phyloP scores from a whole-genome alignment of 1,140 invertebrate species.

The Mercenaria mercenaria region DNA sequence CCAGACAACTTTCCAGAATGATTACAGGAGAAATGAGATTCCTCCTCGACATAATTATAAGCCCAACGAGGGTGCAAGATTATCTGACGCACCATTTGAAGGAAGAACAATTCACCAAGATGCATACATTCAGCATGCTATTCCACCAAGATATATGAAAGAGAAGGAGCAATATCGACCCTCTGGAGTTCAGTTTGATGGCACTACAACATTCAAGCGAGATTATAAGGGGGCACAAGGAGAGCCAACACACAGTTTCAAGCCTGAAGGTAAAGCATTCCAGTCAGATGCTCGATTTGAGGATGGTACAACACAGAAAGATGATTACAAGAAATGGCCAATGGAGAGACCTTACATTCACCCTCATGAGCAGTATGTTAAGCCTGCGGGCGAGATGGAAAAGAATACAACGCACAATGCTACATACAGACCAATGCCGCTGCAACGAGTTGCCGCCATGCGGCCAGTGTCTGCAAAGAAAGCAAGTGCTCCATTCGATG shows the following conservation, averaged over 20 bases:
- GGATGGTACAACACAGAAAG: conserved; percentile 83
- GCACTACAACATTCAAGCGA: conserved; percentile 82
- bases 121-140: conserved; percentile 83
- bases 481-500: conserved; percentile 82
- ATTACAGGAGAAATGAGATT: conserved; percentile 81
- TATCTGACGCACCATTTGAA: conserved; percentile 84
- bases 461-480: conserved; percentile 76
- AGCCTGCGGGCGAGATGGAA: conserved; percentile 85
- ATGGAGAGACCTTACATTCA: conserved; percentile 80
- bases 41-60: conserved; percentile 78
- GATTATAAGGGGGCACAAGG: conserved; percentile 83
- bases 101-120: conserved; percentile 84
- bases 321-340: conserved; percentile 85
- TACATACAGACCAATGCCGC: conserved; percentile 78
- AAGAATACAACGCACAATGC: conserved; percentile 83
- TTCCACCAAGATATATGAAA: conserved; percentile 74
- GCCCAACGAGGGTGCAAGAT: conserved; percentile 79
- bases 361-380: conserved; percentile 79
- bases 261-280: conserved; percentile 80
- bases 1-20: conserved; percentile 82
- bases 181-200: conserved; percentile 81
- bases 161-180: conserved; percentile 79
- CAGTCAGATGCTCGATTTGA: conserved; percentile 82
- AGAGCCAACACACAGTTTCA: conserved; percentile 76
- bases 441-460: conserved; percentile 72